Conservation (phyloP, 2,888 invertebrate species). For the Papilio elwesi region DNA sequence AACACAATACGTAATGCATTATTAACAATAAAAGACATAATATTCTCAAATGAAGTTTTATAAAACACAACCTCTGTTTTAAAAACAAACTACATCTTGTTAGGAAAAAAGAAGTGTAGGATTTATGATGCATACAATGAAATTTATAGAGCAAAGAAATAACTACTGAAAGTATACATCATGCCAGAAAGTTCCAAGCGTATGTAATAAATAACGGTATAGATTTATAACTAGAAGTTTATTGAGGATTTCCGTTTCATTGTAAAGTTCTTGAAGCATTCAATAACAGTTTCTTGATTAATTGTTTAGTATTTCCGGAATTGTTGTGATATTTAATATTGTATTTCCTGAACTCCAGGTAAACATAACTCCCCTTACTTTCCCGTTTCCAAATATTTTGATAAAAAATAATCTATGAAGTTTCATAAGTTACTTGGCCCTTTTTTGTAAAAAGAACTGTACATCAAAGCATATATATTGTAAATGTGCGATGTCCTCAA, state of each 20-base stretch:
- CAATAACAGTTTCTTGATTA: conserved; percentile 21
- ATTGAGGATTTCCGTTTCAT: conserved; percentile 19
- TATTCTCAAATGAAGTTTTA: too few relatives aligned
- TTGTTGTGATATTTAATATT: not conserved
- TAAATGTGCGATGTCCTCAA: too few relatives aligned
- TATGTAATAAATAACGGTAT: conserved; percentile 51
- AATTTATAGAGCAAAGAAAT: conserved; percentile 47
- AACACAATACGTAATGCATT: too few relatives aligned
- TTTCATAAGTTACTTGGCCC: too few relatives aligned
- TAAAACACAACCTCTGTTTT: too few relatives aligned
- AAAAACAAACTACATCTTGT: not conserved
- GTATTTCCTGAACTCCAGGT: not conserved
- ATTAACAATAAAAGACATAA: too few relatives aligned
- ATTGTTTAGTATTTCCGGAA: conserved; percentile 11
- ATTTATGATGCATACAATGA: conserved; percentile 46
- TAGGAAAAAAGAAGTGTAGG: conserved; percentile 15
- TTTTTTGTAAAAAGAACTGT: too few relatives aligned
- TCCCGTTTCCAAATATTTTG: too few relatives aligned
- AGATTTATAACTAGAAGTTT: conserved; percentile 36
- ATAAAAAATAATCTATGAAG: too few relatives aligned
- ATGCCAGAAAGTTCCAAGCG: conserved; percentile 48
- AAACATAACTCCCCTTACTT: not conserved
- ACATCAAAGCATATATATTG: too few relatives aligned
- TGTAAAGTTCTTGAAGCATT: conserved; percentile 21
- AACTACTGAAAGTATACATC: conserved; percentile 46